A percentile compares a stretch with the other conserved stretches of the same genome.
Evolutionary conservation across 2,797 vertebrate genomes (phyloP).

Genomic region (Sardinella longiceps): DNA sequence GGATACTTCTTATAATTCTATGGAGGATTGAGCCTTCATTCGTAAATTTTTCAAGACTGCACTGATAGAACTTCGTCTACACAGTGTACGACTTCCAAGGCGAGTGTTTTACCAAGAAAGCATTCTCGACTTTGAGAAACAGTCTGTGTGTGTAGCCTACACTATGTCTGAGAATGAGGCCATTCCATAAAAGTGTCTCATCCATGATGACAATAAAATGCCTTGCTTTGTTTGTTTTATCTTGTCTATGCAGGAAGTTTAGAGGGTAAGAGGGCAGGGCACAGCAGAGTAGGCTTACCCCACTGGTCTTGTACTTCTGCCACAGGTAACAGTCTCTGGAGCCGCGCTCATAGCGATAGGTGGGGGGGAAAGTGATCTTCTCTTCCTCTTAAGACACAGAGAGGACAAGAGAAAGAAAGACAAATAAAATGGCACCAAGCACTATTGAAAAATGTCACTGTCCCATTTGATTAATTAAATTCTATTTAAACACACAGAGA

Average conservation of each 20-base stretch:
- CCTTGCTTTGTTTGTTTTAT: no score
- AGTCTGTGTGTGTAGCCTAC: no score
- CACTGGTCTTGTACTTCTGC: conserved; percentile 85
- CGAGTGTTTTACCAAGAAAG: no score
- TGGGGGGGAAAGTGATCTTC: conserved; percentile 83
- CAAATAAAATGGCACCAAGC: background rate
- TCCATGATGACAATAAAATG: no score
- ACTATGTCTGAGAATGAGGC: no score
- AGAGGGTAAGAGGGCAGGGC: background rate
- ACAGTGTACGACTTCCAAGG: no score
- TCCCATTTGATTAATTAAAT: conserved; percentile 17
- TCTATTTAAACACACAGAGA: conserved; percentile 57
- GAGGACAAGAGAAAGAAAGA: conserved; percentile 34
- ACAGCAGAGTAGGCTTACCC: conserved; percentile 63
- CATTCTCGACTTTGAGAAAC: no score
- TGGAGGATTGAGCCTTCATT: no score
- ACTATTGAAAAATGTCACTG: conserved; percentile 10
- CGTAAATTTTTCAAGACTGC: no score
- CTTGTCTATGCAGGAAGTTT: background rate
- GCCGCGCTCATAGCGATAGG: conserved; percentile 84
- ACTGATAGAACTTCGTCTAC: no score
- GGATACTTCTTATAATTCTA: no score
- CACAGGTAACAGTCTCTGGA: conserved; percentile 82
- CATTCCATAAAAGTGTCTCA: no score
- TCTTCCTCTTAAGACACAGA: conserved; percentile 78